These are phyloP conservation scores for Aricia artaxerxes DNA, from an alignment of 2,888 invertebrate species.

Conservation along the genomic window DNA sequence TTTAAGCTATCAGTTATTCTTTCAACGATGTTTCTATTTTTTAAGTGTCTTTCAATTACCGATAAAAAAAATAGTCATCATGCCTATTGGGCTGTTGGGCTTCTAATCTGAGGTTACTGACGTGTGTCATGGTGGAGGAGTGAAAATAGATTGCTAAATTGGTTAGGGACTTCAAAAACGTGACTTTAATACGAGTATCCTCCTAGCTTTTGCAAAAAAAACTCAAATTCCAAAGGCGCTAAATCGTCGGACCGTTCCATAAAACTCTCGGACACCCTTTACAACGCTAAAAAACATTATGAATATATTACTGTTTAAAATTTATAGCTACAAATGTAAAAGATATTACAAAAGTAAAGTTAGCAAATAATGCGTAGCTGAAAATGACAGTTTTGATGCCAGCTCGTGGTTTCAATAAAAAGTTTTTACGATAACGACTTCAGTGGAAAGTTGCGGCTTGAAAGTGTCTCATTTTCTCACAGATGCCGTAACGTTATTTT, in stretches of 20 bases:
- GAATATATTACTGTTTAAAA: neutral
- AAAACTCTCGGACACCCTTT: neutral
- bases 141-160: too few species aligned
- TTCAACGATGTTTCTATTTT: too few species aligned
- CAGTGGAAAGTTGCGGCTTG: conserved; percentile 47
- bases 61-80: too few species aligned
- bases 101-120: neutral
- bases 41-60: too few species aligned
- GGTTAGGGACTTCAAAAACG: neutral
- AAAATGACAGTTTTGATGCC: conserved; percentile 39
- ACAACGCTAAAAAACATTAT: neutral
- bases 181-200: neutral
- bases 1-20: too few species aligned
- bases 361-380: conserved; percentile 35
- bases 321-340: conserved; percentile 1
- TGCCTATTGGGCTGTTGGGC: neutral
- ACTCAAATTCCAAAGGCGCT: neutral
- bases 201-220: neutral
- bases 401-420: conserved; percentile 45
- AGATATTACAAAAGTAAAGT: conserved; percentile 29
- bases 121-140: too few species aligned
- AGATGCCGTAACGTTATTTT: conserved; percentile 12
- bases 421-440: conserved; percentile 44
- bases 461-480: conserved; percentile 21
- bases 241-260: neutral